Evolutionary conservation across 92 coral and sea anemone species (phyloP).

Genomic region (Bergia puertoricense): DNA sequence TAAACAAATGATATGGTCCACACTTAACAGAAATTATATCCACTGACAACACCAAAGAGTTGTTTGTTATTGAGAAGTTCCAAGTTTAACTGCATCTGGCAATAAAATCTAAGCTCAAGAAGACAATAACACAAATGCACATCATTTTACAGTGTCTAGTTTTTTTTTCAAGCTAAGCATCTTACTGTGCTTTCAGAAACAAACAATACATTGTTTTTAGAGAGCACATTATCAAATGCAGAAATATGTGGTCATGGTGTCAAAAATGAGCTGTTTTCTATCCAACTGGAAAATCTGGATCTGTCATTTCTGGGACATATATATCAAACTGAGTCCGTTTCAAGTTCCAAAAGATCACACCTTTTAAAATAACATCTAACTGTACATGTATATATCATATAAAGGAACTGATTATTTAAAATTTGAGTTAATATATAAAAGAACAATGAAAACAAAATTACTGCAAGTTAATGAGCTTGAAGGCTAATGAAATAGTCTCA

Average conservation of each 20-base stretch:
- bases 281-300: neutral
- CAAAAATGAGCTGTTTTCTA: neutral
- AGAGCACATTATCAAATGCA: neutral
- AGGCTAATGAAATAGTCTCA: neutral
- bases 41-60: neutral
- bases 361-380: neutral
- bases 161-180: neutral
- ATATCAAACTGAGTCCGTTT: neutral
- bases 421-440: neutral
- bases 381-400: neutral
- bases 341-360: neutral
- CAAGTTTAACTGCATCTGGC: neutral
- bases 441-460: neutral
- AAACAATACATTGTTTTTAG: neutral
- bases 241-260: conserved; percentile 2
- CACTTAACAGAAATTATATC: neutral
- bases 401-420: neutral
- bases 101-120: neutral
- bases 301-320: neutral
- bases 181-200: neutral
- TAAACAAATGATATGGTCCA: neutral
- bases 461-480: neutral
- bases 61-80: neutral
- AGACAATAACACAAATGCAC: neutral
- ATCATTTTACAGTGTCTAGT: neutral